Evolutionary conservation across 2,888 invertebrate species (phyloP).

Genomic region (Rhyacophila evoluta): DNA sequence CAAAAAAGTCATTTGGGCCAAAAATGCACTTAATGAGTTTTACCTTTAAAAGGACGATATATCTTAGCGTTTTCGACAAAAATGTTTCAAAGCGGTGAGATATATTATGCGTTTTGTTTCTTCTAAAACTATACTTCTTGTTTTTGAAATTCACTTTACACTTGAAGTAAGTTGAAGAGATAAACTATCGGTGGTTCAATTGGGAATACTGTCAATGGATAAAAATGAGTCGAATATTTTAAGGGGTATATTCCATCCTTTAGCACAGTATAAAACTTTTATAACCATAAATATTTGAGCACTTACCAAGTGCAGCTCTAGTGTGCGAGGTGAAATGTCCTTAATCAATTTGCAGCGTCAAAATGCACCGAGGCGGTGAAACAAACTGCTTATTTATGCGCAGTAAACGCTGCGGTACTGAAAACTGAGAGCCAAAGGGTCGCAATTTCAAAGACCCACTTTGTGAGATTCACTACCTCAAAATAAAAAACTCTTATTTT

Average conservation of each 20-base stretch:
- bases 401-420: conserved; percentile 32
- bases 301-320: background rate
- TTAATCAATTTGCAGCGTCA: conserved; percentile 31
- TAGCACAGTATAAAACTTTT: background rate
- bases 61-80: no score
- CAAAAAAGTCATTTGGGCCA: no score
- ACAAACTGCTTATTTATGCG: conserved; percentile 43
- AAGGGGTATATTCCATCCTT: background rate
- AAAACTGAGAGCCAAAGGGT: conserved; percentile 20
- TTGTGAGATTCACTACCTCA: background rate
- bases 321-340: background rate
- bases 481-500: no score
- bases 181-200: background rate
- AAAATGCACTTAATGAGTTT: no score
- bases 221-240: background rate
- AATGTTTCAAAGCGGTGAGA: no score
- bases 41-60: no score
- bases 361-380: conserved; percentile 27
- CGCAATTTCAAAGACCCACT: conserved; percentile 25
- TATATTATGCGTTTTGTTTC: no score
- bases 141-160: no score
- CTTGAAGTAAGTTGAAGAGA: no score
- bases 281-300: background rate
- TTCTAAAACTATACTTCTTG: no score
- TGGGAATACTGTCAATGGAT: background rate